These are phyloP conservation scores for Apodemia zela DNA, from an alignment of 2,888 invertebrate species.

Conservation along the genomic window DNA sequence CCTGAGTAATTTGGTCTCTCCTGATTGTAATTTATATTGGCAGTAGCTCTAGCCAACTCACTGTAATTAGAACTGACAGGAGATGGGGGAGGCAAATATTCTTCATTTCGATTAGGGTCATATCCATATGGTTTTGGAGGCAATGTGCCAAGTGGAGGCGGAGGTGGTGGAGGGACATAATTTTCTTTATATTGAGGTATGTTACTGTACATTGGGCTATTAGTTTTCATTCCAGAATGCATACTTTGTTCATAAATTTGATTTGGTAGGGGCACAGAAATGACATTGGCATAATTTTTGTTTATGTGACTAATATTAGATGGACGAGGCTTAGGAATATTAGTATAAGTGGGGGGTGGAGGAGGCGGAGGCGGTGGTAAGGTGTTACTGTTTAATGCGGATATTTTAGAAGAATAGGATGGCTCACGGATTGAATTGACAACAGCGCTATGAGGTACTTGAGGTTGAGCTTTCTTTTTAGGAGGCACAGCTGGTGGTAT, in stretches of 20 bases:
- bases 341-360: slow-evolving; percentile 56
- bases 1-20: slow-evolving; percentile 83
- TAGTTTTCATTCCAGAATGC: slow-evolving; percentile 42
- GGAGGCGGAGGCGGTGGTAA: slow-evolving; percentile 35
- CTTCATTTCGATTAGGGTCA: slow-evolving; percentile 78
- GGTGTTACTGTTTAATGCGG: slow-evolving; percentile 54
- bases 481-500: slow-evolving; percentile 90
- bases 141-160: slow-evolving; percentile 49
- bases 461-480: slow-evolving; percentile 84
- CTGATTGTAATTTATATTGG: slow-evolving; percentile 76
- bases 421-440: slow-evolving; percentile 86
- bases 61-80: slow-evolving; percentile 95
- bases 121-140: slow-evolving; percentile 38
- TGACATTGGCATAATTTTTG: slow-evolving; percentile 65
- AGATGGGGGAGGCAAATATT: slow-evolving; percentile 90
- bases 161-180: slow-evolving; percentile 78
- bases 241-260: slow-evolving; percentile 43
- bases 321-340: slow-evolving; percentile 36
- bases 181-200: slow-evolving; percentile 54
- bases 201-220: slow-evolving; percentile 81
- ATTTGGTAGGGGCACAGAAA: slow-evolving; percentile 41
- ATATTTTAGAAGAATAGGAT: slow-evolving; percentile 83
- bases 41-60: slow-evolving; percentile 89
- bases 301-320: slow-evolving; percentile 39
- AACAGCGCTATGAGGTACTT: slow-evolving; percentile 89